A percentile compares a stretch with the other conserved stretches of the same genome.
Evolutionary conservation across 35 echinoderm and acorn worm species (phyloP).

Genomic region (Antedon bifida): DNA sequence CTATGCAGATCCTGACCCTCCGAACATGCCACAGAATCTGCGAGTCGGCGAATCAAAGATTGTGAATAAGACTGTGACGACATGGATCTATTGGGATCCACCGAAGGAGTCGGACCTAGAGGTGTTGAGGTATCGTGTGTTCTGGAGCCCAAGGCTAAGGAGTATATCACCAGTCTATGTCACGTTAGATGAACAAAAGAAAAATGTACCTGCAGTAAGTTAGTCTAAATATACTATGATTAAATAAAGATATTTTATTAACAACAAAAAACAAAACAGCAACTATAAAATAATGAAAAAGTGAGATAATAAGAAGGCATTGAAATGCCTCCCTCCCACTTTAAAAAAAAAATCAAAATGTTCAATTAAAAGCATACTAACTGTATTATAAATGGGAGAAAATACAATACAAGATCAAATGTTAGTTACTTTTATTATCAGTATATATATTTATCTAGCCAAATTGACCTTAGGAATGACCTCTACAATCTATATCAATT

Average conservation of each 20-base stretch:
- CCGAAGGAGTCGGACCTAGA: slow-evolving; percentile 45
- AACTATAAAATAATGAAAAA: too few relatives aligned
- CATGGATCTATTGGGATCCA: slow-evolving; percentile 45
- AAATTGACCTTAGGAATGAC: too few relatives aligned
- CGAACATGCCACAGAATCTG: slow-evolving; percentile 38
- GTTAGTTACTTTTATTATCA: too few relatives aligned
- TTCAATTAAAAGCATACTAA: too few relatives aligned
- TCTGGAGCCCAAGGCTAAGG: slow-evolving; percentile 29
- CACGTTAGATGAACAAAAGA: slow-evolving; percentile 8
- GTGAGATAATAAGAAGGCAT: too few relatives aligned
- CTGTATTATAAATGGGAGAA: too few relatives aligned
- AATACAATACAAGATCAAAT: too few relatives aligned
- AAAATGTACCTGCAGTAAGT: slow-evolving; percentile 41
- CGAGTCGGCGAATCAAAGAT: slow-evolving; percentile 11
- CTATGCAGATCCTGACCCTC: slow-evolving; percentile 34
- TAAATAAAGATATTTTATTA: neutral
- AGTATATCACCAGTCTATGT: neutral
- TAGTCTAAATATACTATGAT: neutral
- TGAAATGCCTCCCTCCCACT: too few relatives aligned
- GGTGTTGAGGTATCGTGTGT: slow-evolving; percentile 37
- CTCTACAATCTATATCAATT: too few relatives aligned
- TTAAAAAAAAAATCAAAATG: too few relatives aligned
- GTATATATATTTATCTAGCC: too few relatives aligned
- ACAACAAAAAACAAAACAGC: neutral
- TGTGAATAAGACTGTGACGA: slow-evolving; percentile 21